Evolutionary conservation across 1,140 invertebrate genomes (phyloP).

Genomic region (Leucophenga varia): DNA sequence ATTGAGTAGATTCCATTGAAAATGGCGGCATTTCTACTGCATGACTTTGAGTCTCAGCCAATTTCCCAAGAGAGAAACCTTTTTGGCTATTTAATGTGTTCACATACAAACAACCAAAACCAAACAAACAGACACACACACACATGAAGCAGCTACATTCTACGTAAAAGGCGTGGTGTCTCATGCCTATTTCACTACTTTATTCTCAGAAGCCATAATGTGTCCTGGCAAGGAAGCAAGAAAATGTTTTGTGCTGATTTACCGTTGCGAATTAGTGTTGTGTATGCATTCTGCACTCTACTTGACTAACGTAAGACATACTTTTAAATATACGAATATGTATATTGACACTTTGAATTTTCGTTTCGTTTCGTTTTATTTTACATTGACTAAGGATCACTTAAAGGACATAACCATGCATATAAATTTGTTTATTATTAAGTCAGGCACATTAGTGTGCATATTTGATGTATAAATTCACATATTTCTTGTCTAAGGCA

Average conservation of each 20-base stretch:
- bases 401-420: conserved; percentile 55
- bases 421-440: conserved; percentile 58
- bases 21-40: conserved; percentile 2
- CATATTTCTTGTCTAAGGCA: no score
- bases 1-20: background rate
- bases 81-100: conserved; percentile 51
- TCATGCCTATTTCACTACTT: background rate
- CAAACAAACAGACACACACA: conserved; percentile 17
- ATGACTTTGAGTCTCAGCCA: conserved; percentile 11
- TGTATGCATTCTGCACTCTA: background rate
- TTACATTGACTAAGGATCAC: conserved; percentile 15
- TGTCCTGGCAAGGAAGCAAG: background rate
- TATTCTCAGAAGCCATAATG: conserved; percentile 11
- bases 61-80: conserved; percentile 45
- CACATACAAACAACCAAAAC: conserved; percentile 16
- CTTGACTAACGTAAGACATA: conserved; percentile 13
- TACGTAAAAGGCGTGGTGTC: conserved; percentile 23
- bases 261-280: conserved; percentile 2
- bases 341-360: conserved; percentile 38
- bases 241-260: conserved; percentile 1
- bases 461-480: conserved; percentile 40
- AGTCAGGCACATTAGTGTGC: conserved; percentile 53
- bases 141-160: background rate
- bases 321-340: conserved; percentile 11
- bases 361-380: background rate